Evolutionary conservation across 2,113 vertebrate genomes (phyloP).

Genomic region (Aleadryas rufinucha): DNA sequence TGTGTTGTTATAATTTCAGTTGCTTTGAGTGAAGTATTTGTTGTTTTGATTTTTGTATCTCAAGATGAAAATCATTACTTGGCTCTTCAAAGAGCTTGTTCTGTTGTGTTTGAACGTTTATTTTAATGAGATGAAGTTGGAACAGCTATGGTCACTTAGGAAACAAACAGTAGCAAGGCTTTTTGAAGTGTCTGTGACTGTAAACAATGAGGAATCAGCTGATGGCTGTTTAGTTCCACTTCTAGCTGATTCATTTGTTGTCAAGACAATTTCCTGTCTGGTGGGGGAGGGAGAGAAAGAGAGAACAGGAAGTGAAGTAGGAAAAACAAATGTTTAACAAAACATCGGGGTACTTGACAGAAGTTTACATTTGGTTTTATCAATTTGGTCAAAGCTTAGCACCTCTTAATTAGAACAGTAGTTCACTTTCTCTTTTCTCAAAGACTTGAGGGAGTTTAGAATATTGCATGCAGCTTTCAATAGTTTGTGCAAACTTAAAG

Average conservation of each 20-base stretch:
- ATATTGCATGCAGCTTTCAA: not conserved
- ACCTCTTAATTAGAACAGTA: not conserved
- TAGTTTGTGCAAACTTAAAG: not conserved
- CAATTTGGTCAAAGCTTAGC: constrained; percentile 30
- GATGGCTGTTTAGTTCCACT: constrained; percentile 64
- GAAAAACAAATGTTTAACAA: constrained; percentile 71
- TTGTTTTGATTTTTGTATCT: constrained; percentile 12
- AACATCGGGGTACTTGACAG: constrained; percentile 36
- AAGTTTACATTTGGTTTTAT: constrained; percentile 14
- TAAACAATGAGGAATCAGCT: constrained; percentile 72
- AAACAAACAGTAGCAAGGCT: not conserved
- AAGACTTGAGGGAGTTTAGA: not conserved
- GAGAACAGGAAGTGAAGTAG: constrained; percentile 75
- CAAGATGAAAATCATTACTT: not conserved
- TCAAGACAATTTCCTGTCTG: constrained; percentile 74
- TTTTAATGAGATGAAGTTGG: not conserved
- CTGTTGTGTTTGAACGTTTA: not conserved
- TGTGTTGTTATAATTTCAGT: not conserved
- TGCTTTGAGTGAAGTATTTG: not conserved
- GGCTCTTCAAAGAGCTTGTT: not conserved
- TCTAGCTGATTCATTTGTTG: constrained; percentile 81
- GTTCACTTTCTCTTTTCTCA: not conserved
- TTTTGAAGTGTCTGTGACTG: constrained; percentile 45
- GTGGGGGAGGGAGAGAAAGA: constrained; percentile 71
- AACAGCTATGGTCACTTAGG: not conserved